Evolutionary conservation across 2,113 vertebrate species (phyloP).

Genomic region (Mustelus asterias): DNA sequence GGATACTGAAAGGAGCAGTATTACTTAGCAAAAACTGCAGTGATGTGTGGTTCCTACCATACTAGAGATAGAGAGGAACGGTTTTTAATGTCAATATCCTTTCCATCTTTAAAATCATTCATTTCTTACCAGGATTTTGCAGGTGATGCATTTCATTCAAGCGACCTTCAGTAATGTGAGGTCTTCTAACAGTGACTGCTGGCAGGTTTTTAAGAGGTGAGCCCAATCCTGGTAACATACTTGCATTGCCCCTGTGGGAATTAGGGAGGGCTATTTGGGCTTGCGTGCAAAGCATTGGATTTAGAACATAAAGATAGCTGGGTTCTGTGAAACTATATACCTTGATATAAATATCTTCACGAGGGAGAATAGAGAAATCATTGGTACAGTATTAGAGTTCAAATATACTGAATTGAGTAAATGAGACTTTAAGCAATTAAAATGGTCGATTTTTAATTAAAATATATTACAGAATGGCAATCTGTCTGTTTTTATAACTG

Average conservation of each 20-base stretch:
- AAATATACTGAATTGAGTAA: not conserved
- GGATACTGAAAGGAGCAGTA: not conserved
- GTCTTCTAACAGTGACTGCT: not conserved
- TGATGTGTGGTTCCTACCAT: not conserved
- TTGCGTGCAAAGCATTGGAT: not conserved
- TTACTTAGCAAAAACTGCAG: not conserved
- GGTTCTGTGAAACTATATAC: not conserved
- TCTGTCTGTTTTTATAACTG: not conserved
- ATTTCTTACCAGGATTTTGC: not conserved
- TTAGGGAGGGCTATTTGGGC: not conserved
- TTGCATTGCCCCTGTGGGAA: not conserved
- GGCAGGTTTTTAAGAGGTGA: not conserved
- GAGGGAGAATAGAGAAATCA: not conserved
- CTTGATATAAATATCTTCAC: not conserved
- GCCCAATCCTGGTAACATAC: not conserved
- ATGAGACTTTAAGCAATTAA: not conserved
- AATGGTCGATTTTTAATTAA: not conserved
- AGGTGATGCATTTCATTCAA: not conserved
- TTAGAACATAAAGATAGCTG: not conserved
- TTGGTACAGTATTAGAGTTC: not conserved
- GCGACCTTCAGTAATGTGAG: not conserved
- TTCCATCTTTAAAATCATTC: not conserved
- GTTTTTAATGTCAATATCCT: not conserved
- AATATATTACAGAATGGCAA: not conserved
- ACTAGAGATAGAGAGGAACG: not conserved